Evolutionary conservation across 2,113 vertebrate species (phyloP), one percentile per base, ranked within the genome.

Genomic region (Sceloporus tristichus): DNA sequence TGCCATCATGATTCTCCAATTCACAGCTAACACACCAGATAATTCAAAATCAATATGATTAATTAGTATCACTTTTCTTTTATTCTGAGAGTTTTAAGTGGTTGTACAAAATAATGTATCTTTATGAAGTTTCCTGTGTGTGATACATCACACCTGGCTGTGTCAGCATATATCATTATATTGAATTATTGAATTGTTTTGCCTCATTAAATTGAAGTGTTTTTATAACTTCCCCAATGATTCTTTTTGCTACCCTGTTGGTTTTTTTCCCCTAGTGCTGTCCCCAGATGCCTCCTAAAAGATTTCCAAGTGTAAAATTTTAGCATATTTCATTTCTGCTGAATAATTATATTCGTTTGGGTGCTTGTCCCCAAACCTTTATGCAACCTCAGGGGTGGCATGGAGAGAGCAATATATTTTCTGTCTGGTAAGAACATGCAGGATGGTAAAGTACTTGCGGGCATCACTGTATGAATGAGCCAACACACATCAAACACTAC

Each of bases 11-110:
- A 19, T 82, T 90, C 79, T 87, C 71, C 13, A 27, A 3, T 85
- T 16, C 75, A 14, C 1, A 82, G 73, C 70, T 87, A 86, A 2
- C 1, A n/a, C 70, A 85, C 29, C 0, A 83, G 86, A 80, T 78
- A 48, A 85, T 7, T 85, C 66, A 91, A 86, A 86, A 82, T 85
- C 3, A 78, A 48, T 85, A 76, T 89, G 1, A 81, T 79, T 87
- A 80, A 86, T 87, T 84, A 84, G 0, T 70, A 73, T 85, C 23
- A n/a, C 10, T 59, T 82, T 85, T 53, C 14, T 88, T 86, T 65
- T 86, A 86, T 82, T 91, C 79, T 74, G 2, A 77, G 11, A 5
- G 0, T 85, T 88, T 87, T 79, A 84, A 93, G 84, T 0, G 34
- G 34, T 9, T 89, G 9, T 88, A 9, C 53, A 91, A 91, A 90